Base-by-base conservation (phyloP, 2,888 invertebrate genomes). In the Volucella zonaria region DNA sequence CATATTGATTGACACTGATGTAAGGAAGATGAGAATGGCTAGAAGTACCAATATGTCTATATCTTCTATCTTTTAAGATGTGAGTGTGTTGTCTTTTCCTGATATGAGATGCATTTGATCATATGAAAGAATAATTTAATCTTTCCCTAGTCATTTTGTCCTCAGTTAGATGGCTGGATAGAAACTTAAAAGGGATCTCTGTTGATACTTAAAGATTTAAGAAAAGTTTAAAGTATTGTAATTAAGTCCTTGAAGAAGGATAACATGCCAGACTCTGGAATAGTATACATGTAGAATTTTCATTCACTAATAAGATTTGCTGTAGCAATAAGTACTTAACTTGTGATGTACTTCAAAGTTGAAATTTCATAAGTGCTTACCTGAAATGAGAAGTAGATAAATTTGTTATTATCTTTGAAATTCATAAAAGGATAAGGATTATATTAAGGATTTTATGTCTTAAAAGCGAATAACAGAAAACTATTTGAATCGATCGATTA, bases 61-160 rank as follows among this genome's bases (percentile, higher is more conserved):
- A 31, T 9, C 62, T n/a, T 62, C 54, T 40, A 31, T 31, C 31
- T 31, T 1, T 62, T 15, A n/a, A 18, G 18, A 8, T 12, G 9
- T 31, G 38, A 9, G 31, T 51, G 73, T 43, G 43, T 9, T 68
- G 18, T 61, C 49, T 38, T 66, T 18, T 66, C 18, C 18, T 81
- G 62, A 61, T 70, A 56, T 64, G 68, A 76, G 64, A 51, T 51
- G 23, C 45, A 38, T 64, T 68, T 62, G 40, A 75, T 38, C 18
- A 64, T 52, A 59, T 76, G 64, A 76, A 76, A 66, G 70, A 76
- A 76, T 81, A 70, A 76, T 75, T 79, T 58, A 64, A 70, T 9
- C 15, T 52, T 42, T 76, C 76, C 52, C 43, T 76, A 68, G 76
- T 76, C 40, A 23, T 42, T 51, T 40, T 49, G 56, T 74, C 12